Percentiles rank a stretch among this genome's conserved stretches.
Evolutionary conservation across 2,888 invertebrate genomes (phyloP).

Genomic region (Ennomos quercinarius): DNA sequence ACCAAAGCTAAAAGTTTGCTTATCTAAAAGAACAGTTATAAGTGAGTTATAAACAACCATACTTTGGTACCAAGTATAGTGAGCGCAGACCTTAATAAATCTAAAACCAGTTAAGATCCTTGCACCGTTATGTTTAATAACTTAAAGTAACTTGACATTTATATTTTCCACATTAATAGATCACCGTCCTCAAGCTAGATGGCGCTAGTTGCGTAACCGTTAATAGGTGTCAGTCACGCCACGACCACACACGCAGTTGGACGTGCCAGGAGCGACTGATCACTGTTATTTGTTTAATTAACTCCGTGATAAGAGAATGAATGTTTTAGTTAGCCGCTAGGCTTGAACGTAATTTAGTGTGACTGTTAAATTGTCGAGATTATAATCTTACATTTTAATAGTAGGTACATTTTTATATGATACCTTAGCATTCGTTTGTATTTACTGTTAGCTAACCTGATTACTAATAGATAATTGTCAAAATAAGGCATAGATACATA

Average conservation of each 20-base stretch:
- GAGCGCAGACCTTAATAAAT: conserved; percentile 11
- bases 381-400: conserved; percentile 19
- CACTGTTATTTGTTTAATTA: conserved; percentile 68
- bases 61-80: neutral
- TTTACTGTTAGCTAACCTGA: no score
- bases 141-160: conserved; percentile 47
- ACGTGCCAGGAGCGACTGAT: conserved; percentile 60
- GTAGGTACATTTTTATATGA: neutral
- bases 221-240: conserved; percentile 72
- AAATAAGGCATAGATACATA: neutral
- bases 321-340: conserved; percentile 33
- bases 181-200: conserved; percentile 53
- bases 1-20: no score
- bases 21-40: neutral
- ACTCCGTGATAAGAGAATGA: conserved; percentile 42
- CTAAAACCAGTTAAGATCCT: conserved; percentile 20
- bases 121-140: conserved; percentile 32
- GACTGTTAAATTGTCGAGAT: conserved; percentile 33
- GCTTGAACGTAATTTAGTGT: conserved; percentile 30
- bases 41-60: neutral
- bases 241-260: conserved; percentile 69
- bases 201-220: conserved; percentile 57
- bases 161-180: conserved; percentile 49
- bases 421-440: no score
- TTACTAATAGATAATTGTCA: no score